Evolutionary conservation across 2,113 vertebrate species (phyloP).

Genomic region (Neofelis nebulosa): DNA sequence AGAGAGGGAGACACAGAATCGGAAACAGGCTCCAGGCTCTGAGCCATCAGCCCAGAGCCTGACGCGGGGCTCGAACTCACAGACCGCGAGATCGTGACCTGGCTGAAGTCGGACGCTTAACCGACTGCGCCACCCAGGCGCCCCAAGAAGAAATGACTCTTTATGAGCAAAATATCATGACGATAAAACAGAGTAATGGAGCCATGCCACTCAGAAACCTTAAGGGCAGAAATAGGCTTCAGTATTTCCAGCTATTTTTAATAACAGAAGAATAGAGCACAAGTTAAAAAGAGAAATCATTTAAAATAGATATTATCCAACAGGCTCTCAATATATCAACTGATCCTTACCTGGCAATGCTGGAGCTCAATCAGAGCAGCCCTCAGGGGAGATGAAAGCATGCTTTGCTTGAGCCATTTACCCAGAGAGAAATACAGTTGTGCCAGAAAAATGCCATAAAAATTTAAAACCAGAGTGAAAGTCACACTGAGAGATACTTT

Average conservation of each 20-base stretch:
- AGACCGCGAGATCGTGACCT: no score
- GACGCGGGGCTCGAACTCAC: no score
- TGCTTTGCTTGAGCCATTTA: conserved; percentile 64
- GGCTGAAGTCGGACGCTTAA: no score
- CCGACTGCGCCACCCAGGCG: no score
- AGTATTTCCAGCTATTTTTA: conserved; percentile 43
- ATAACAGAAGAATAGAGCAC: conserved; percentile 55
- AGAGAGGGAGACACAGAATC: no score
- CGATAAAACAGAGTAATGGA: neutral
- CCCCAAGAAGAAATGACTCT: conserved; percentile 35
- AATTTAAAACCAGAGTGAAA: conserved; percentile 67
- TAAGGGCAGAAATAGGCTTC: neutral
- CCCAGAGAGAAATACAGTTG: conserved; percentile 55
- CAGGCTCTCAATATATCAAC: neutral
- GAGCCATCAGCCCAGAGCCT: no score
- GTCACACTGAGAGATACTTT: conserved; percentile 55
- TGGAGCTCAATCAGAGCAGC: conserved; percentile 66
- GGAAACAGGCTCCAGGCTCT: no score
- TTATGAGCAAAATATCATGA: conserved; percentile 26
- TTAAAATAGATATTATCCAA: conserved; percentile 34
- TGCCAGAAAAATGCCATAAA: conserved; percentile 55
- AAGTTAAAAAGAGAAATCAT: conserved; percentile 53
- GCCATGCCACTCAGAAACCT: neutral
- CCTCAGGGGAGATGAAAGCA: conserved; percentile 60
- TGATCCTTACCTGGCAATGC: conserved; percentile 41